A percentile compares a stretch with the other conserved stretches of the same genome.
phyloP scores from a whole-genome alignment of 2,888 invertebrate species.

The Plagiodera versicolora region DNA sequence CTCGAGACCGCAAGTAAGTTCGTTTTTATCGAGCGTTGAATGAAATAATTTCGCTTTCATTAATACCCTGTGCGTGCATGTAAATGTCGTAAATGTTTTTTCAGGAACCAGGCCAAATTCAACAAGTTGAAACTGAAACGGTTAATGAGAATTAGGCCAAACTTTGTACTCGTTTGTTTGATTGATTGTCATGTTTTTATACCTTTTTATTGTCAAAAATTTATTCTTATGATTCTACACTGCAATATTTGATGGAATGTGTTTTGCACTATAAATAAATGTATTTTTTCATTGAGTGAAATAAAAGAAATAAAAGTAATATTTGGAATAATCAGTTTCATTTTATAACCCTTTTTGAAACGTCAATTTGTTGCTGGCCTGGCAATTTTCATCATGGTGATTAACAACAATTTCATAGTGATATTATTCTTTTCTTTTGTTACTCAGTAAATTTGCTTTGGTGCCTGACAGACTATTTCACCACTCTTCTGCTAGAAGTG shows the following conservation, averaged over 20 bases:
- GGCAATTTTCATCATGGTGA: neutral
- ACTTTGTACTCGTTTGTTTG: neutral
- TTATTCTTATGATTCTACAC: neutral
- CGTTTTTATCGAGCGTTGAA: neutral
- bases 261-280: neutral
- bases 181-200: too few species aligned
- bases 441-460: too few species aligned
- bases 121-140: conserved; percentile 26
- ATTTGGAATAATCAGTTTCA: neutral
- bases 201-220: neutral
- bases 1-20: conserved; percentile 78
- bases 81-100: conserved; percentile 45
- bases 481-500: too few species aligned
- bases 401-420: neutral
- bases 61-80: conserved; percentile 31
- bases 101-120: conserved; percentile 49
- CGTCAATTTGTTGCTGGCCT: neutral
- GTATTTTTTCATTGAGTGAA: neutral
- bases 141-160: neutral
- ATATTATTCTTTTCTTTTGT: neutral
- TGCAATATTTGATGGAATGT: neutral
- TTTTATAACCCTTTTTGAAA: neutral
- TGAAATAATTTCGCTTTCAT: conserved; percentile 14
- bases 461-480: too few species aligned
- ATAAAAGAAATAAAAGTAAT: neutral